A percentile compares a stretch with the other conserved stretches of the same genome.
Conservation (phyloP, 2,113 vertebrate genomes). For the Atherinomorus stipes region DNA sequence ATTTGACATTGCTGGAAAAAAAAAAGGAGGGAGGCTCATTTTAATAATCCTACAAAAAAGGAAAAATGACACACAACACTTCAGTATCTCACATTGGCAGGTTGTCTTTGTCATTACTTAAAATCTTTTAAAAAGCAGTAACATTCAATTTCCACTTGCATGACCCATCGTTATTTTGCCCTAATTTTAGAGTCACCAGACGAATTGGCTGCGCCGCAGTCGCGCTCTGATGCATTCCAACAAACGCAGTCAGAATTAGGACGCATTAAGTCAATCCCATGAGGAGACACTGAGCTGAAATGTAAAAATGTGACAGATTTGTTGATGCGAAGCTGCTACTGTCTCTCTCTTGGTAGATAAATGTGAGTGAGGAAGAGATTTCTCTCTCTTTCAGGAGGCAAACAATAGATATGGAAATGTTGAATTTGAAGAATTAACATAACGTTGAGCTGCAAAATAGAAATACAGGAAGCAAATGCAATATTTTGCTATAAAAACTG, state of each 20-base stretch:
- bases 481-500: background rate
- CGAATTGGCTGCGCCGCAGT: constrained; percentile 25
- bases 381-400: background rate
- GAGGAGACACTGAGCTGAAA: constrained; percentile 40
- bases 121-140: background rate
- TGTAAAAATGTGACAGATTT: constrained; percentile 49
- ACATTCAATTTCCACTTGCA: background rate
- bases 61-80: too few relatives aligned
- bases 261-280: constrained; percentile 35
- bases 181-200: constrained; percentile 38
- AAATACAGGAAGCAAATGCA: background rate
- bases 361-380: constrained; percentile 17
- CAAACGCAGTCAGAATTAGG: constrained; percentile 54
- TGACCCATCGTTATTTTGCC: constrained; percentile 2
- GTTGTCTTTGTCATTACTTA: background rate
- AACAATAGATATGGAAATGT: background rate
- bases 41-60: background rate
- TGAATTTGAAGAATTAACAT: background rate
- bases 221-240: constrained; percentile 17
- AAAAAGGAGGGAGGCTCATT: background rate
- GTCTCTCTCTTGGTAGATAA: background rate
- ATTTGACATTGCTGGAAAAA: background rate
- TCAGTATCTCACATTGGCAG: background rate
- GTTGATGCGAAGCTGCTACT: constrained; percentile 34
- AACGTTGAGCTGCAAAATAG: background rate